These are phyloP conservation scores for Enteromius treurensis DNA, from an alignment of 2,797 vertebrate species.

Conservation along the genomic window DNA sequence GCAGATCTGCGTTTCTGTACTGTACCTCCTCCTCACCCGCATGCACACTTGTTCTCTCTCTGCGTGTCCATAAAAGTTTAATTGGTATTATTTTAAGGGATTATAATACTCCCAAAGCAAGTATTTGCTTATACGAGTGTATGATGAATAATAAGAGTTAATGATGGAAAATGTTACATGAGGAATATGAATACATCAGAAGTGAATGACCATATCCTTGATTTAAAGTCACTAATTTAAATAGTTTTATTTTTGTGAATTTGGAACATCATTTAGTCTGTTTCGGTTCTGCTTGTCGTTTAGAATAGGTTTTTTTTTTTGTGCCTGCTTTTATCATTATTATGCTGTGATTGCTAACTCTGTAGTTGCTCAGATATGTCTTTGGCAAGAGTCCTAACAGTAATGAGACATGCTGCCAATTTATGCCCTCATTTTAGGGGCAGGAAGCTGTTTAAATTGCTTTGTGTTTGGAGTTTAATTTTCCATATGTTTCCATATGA, in stretches of 20 bases:
- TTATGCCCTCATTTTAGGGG: constrained; percentile 7
- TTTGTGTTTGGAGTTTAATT: constrained; percentile 18
- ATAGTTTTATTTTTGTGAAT: neutral
- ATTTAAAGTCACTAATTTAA: neutral
- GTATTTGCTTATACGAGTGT: constrained; percentile 24
- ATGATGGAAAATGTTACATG: neutral
- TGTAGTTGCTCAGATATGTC: constrained; percentile 8
- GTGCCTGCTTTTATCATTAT: constrained; percentile 7
- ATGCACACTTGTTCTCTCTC: neutral
- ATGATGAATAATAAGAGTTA: constrained; percentile 16
- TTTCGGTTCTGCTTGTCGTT: neutral
- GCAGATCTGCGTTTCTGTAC: constrained; percentile 73
- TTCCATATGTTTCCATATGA: constrained; percentile 5
- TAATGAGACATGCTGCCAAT: constrained; percentile 24
- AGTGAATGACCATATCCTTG: neutral
- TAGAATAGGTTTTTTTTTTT: neutral
- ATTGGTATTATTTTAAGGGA: constrained; percentile 28
- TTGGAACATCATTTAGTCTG: neutral
- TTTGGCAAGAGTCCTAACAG: constrained; percentile 19
- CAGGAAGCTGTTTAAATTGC: constrained; percentile 18
- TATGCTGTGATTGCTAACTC: constrained; percentile 26
- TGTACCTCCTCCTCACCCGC: constrained; percentile 1
- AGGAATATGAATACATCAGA: neutral
- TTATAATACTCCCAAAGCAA: constrained; percentile 24
- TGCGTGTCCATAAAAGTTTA: constrained; percentile 28